These are phyloP conservation scores for Tigriopus japonicus DNA, from an alignment of 1,140 invertebrate species.

Conservation along the genomic window DNA sequence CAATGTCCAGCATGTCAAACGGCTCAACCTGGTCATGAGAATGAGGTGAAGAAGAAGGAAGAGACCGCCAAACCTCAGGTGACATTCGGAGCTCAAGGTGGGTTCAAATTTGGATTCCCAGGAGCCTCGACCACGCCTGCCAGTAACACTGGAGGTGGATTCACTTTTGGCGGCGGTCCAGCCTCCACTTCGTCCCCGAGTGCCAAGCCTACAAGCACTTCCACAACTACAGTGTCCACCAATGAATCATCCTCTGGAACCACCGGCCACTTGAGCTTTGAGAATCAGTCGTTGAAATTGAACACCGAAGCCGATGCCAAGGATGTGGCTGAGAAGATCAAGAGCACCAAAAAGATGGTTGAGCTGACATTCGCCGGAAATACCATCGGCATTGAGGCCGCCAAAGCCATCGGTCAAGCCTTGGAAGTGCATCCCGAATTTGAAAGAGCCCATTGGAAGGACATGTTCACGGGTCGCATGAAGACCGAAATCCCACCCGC, in stretches of 20 bases:
- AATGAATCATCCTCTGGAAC: background rate
- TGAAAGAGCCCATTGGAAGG: constrained; percentile 73
- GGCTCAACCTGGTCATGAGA: constrained; percentile 24
- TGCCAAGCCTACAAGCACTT: background rate
- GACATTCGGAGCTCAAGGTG: background rate
- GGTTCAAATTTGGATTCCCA: constrained; percentile 18
- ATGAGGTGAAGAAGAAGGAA: background rate
- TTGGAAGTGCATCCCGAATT: constrained; percentile 52
- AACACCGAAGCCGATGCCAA: constrained; percentile 45
- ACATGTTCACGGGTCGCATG: constrained; percentile 83
- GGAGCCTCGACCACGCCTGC: constrained; percentile 6
- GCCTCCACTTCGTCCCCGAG: background rate
- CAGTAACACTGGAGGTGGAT: background rate
- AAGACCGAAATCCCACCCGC: constrained; percentile 88
- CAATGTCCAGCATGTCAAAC: constrained; percentile 38
- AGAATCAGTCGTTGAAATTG: constrained; percentile 41
- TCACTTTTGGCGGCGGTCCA: background rate
- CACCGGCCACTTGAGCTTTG: constrained; percentile 31
- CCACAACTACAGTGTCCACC: background rate
- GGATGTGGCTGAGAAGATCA: constrained; percentile 41
- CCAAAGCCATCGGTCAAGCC: constrained; percentile 57
- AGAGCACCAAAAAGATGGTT: constrained; percentile 37
- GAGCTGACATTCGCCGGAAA: constrained; percentile 71
- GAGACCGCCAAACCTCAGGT: background rate
- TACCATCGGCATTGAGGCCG: constrained; percentile 71